These are phyloP conservation scores for Tenthredo distinguenda DNA, from an alignment of 2,888 invertebrate species.

Conservation along the genomic window DNA sequence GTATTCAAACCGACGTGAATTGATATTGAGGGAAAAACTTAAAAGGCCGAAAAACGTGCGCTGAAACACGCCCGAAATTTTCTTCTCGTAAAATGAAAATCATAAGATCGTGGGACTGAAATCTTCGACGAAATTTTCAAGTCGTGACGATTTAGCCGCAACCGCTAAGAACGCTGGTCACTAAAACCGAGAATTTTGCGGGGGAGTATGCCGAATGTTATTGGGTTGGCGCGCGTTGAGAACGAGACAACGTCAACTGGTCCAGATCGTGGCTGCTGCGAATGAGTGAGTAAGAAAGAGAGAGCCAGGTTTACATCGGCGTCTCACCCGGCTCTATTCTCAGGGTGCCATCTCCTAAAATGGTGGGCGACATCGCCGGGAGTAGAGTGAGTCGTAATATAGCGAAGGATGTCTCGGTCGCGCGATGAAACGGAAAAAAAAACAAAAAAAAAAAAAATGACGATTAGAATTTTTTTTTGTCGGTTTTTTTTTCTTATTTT, in stretches of 20 bases:
- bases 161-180: background rate
- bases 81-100: background rate
- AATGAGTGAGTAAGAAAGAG: slow-evolving; percentile 45
- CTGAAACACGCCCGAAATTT: background rate
- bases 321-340: slow-evolving; percentile 68
- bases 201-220: slow-evolving; percentile 54
- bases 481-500: background rate
- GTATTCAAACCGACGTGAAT: background rate
- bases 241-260: slow-evolving; percentile 53
- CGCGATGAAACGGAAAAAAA: background rate
- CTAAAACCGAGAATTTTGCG: slow-evolving; percentile 47
- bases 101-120: background rate
- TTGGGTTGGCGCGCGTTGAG: slow-evolving; percentile 51
- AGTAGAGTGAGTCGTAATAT: slow-evolving; percentile 46
- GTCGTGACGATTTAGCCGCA: background rate
- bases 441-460: background rate
- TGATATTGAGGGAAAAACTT: background rate
- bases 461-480: background rate
- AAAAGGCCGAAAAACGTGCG: background rate
- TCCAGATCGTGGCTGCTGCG: slow-evolving; percentile 27
- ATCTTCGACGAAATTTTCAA: background rate
- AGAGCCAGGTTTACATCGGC: slow-evolving; percentile 54
- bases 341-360: slow-evolving; percentile 76
- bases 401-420: slow-evolving; percentile 41
- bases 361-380: slow-evolving; percentile 66